These are phyloP conservation scores for Glaucidium brasilianum DNA, from an alignment of 2,113 vertebrate species.

Conservation along the genomic window DNA sequence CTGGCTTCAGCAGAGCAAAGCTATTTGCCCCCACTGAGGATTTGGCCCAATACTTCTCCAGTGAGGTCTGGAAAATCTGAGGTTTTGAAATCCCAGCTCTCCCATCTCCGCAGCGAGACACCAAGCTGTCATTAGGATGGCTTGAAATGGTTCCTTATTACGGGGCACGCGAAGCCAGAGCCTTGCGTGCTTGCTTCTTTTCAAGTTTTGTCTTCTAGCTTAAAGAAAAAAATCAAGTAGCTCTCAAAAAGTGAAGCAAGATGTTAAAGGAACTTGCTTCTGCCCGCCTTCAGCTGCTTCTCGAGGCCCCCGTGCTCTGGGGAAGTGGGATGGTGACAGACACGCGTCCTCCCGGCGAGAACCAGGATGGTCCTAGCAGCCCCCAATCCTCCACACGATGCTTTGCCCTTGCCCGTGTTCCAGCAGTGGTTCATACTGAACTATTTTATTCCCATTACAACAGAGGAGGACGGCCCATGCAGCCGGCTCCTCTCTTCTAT, in stretches of 20 bases:
- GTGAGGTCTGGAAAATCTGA: constrained; percentile 40
- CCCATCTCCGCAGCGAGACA: not conserved
- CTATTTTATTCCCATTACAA: not conserved
- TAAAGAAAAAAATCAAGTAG: not conserved
- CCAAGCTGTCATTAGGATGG: constrained; percentile 48
- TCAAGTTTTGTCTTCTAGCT: not conserved
- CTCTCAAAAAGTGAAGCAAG: constrained; percentile 1
- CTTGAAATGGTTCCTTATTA: constrained; percentile 50
- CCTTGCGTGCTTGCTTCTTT: constrained; percentile 7
- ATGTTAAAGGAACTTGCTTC: not conserved
- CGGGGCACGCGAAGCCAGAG: not conserved
- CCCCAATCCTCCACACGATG: fast-evolving
- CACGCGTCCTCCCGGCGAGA: not conserved
- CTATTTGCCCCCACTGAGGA: not conserved
- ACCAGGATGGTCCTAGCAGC: not conserved
- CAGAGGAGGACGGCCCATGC: constrained; percentile 4
- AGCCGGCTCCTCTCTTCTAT: not conserved
- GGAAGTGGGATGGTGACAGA: not conserved
- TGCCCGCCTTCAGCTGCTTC: not conserved
- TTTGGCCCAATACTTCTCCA: not conserved
- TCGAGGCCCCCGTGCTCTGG: not conserved
- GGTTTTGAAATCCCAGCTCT: constrained; percentile 33
- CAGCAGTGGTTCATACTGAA: not conserved
- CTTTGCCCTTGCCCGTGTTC: not conserved
- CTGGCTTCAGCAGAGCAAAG: not conserved